phyloP scores from a whole-genome alignment of 2,888 invertebrate species.

The Drosophila basisetae region DNA sequence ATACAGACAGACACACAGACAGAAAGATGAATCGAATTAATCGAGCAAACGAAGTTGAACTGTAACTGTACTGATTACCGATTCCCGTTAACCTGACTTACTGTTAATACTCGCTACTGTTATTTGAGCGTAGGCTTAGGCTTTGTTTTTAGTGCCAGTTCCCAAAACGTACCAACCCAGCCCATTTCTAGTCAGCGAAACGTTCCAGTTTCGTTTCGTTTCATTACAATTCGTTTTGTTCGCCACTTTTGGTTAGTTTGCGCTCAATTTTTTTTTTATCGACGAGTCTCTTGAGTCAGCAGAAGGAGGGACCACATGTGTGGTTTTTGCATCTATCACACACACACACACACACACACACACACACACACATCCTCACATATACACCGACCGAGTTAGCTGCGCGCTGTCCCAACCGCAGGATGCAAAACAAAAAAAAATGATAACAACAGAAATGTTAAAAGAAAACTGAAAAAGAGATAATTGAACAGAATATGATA shows the following conservation, averaged over 20 bases:
- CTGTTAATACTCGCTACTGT: slow-evolving; percentile 43
- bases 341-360: slow-evolving; percentile 2
- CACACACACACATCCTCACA: neutral
- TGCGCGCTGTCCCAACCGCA: slow-evolving; percentile 54
- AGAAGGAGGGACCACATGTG: slow-evolving; percentile 54
- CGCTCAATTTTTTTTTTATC: slow-evolving; percentile 19
- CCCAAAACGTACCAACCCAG: slow-evolving; percentile 15
- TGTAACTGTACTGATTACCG: slow-evolving; percentile 74
- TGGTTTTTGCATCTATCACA: slow-evolving; percentile 33
- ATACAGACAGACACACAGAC: slow-evolving; percentile 4
- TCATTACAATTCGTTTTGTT: slow-evolving; percentile 25
- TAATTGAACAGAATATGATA: slow-evolving; percentile 4
- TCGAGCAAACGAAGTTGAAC: slow-evolving; percentile 30
- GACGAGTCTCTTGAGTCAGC: slow-evolving; percentile 35
- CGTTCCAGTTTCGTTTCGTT: slow-evolving; percentile 44
- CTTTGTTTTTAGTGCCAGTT: slow-evolving; percentile 26
- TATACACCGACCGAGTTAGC: slow-evolving; percentile 41
- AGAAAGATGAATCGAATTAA: slow-evolving; percentile 17
- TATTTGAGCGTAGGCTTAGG: slow-evolving; percentile 49
- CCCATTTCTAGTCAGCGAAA: slow-evolving; percentile 50
- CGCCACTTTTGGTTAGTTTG: slow-evolving; percentile 11
- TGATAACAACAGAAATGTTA: slow-evolving; percentile 4
- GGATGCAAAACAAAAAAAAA: slow-evolving; percentile 35
- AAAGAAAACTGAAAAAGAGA: slow-evolving; percentile 14
- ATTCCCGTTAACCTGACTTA: slow-evolving; percentile 57